A percentile compares a stretch with the other conserved stretches of the same genome.
Evolutionary conservation across 2,113 vertebrate species (phyloP).

Genomic region (Salvator merianae): DNA sequence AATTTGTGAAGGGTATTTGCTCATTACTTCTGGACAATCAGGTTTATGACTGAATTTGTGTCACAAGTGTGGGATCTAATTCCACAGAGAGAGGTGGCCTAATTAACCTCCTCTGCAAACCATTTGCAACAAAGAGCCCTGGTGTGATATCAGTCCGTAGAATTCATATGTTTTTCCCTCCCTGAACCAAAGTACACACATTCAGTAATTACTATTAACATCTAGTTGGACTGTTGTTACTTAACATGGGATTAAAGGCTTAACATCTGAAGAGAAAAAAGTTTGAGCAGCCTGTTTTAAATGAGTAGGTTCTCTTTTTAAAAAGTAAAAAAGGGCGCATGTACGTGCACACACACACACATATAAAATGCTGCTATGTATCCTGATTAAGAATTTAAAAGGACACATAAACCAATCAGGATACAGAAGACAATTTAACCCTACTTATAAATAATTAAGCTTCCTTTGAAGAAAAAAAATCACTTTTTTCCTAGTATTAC

Average conservation of each 20-base stretch:
- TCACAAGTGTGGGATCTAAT: slow-evolving; percentile 43
- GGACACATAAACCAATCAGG: slow-evolving; percentile 1
- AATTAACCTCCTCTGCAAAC: slow-evolving; percentile 59
- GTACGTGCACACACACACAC: too few relatives aligned
- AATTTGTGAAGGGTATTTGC: slow-evolving; percentile 31
- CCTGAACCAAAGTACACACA: slow-evolving; percentile 45
- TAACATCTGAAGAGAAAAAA: slow-evolving; percentile 28
- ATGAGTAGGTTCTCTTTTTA: neutral
- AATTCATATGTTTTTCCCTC: slow-evolving; percentile 18
- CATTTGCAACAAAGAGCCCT: slow-evolving; percentile 36
- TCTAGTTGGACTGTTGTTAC: slow-evolving; percentile 40
- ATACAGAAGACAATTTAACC: neutral
- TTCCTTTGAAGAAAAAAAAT: neutral
- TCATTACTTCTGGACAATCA: slow-evolving; percentile 27
- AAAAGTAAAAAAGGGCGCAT: slow-evolving; percentile 2
- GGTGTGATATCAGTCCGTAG: slow-evolving; percentile 34
- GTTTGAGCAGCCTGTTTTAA: slow-evolving; percentile 19
- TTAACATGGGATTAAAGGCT: slow-evolving; percentile 53
- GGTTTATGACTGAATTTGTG: slow-evolving; percentile 49
- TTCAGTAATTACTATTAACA: slow-evolving; percentile 48
- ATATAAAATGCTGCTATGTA: neutral
- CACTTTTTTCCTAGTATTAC: slow-evolving; percentile 3
- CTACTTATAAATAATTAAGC: slow-evolving; percentile 34
- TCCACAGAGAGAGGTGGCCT: slow-evolving; percentile 33
- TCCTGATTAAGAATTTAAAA: slow-evolving; percentile 37